Evolutionary conservation across 2,888 invertebrate species (phyloP), one percentile per base, ranked within the genome.

Genomic region (Anoplius nigerrimus): DNA sequence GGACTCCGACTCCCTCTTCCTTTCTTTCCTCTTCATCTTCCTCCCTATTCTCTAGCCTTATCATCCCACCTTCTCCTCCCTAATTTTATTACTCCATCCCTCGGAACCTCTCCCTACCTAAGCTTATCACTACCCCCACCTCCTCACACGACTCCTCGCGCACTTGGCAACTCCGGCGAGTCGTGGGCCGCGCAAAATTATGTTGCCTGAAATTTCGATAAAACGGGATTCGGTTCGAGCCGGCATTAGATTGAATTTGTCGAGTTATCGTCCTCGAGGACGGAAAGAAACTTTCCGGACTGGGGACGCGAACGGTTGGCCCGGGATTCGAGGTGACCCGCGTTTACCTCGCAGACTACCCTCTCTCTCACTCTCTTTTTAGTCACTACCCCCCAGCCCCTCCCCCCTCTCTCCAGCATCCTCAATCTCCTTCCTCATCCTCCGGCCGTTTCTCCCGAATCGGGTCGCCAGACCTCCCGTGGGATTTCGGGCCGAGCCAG

Each of bases 191-290:
- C 56, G 48, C 67, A 74, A 79, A 85, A 85, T 84, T 82, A 85
- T 81, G 84, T 80, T 80, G 81, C 78, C 81, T 78, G 80, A 83
- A 85, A 87, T 86, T 85, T 85, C 84, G 84, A 83, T 85, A 82
- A 85, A 85, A 82, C 79, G 74, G 76, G 78, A 84, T 82, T 82
- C 79, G 76, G 78, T 74, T 75, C 77, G 79, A 75, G 72, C 80
- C 67, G 76, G 75, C 79, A 83, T 85, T 82, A 79, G 80, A 85
- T 83, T 83, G 80, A 84, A 85, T 85, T 85, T 86, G 76, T 72
- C 78, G 80, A 86, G 84, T 84, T 86, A 83, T 81, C 74, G 64
- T 75, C 65, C 75, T 75, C 66, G 75, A 72, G 78, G 74, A 79
- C 75, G 75, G 66, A 75, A 80, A 84, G 79, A 83, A 84, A 82